A percentile compares a stretch with the other conserved stretches of the same genome.
Evolutionary conservation across 2,797 vertebrate genomes (phyloP).

Genomic region (Heliangelus exortis): DNA sequence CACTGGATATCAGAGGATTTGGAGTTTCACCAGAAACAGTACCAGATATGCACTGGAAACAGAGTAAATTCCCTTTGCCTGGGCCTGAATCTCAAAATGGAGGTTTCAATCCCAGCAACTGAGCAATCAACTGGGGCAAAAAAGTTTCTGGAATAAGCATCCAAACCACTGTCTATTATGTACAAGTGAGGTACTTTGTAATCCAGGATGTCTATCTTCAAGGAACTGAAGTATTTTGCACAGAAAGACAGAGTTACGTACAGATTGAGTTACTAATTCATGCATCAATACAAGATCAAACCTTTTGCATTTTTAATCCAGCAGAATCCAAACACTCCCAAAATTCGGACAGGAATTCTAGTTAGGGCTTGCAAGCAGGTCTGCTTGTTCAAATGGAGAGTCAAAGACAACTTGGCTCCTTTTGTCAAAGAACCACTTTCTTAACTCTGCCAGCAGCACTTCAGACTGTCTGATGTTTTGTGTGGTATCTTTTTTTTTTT

Average conservation of each 20-base stretch:
- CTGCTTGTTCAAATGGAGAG: conserved; percentile 53
- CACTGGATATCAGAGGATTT: background rate
- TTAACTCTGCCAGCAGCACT: conserved; percentile 65
- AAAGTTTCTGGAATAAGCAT: background rate
- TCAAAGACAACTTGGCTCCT: conserved; percentile 57
- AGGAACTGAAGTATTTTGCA: background rate
- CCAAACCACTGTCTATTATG: background rate
- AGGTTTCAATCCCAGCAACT: background rate
- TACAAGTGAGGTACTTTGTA: background rate
- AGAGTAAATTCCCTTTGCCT: background rate
- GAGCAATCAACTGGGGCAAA: background rate
- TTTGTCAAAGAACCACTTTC: conserved; percentile 71
- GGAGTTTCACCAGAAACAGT: background rate
- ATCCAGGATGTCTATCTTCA: background rate
- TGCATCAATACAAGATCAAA: background rate
- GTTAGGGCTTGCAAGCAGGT: conserved; percentile 21
- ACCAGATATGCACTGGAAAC: background rate
- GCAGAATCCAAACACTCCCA: conserved; percentile 25
- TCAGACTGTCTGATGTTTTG: conserved; percentile 62
- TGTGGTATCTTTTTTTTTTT: background rate
- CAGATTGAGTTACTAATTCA: conserved; percentile 3
- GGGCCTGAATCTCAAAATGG: background rate
- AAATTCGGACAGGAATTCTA: conserved; percentile 36
- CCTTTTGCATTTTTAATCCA: background rate
- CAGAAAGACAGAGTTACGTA: background rate